Conservation (phyloP, 2,888 invertebrate genomes). For the Cheilosia vernalis region DNA sequence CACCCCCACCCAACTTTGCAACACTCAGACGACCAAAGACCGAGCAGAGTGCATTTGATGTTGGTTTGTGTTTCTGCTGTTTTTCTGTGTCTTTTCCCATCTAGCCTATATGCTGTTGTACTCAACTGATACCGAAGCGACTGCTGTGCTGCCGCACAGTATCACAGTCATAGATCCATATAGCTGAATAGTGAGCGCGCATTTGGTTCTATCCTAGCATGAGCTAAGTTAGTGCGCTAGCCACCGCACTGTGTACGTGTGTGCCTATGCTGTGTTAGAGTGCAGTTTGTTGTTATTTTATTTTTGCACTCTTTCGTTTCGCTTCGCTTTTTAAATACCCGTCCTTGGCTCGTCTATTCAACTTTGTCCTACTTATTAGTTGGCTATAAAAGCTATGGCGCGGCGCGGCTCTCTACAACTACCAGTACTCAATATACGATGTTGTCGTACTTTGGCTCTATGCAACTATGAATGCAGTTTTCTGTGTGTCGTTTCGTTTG, state of each 20-base stretch:
- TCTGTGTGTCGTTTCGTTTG: constrained; percentile 45
- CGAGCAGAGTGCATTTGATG: constrained; percentile 73
- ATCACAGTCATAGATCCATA: constrained; percentile 19
- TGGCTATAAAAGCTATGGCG: constrained; percentile 78
- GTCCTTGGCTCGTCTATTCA: constrained; percentile 84
- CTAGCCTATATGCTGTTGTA: constrained; percentile 10
- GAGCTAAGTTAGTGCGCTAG: constrained; percentile 52
- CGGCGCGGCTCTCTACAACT: constrained; percentile 72
- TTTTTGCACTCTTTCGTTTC: constrained; percentile 75
- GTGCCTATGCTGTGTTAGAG: neutral
- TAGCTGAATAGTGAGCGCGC: constrained; percentile 32
- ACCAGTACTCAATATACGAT: constrained; percentile 37
- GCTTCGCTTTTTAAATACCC: constrained; percentile 82
- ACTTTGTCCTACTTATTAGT: constrained; percentile 84
- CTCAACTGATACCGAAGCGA: neutral
- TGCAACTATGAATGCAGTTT: constrained; percentile 75
- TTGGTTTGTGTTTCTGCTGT: constrained; percentile 28
- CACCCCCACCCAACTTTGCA: constrained; percentile 37
- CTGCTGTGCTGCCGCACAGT: constrained; percentile 16
- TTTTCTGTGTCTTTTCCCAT: constrained; percentile 53
- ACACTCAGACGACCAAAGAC: constrained; percentile 73
- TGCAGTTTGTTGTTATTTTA: constrained; percentile 29
- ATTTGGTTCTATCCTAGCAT: constrained; percentile 70
- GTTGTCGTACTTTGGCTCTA: constrained; percentile 30
- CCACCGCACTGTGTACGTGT: neutral